A percentile compares a stretch with the other conserved stretches of the same genome.
Evolutionary conservation across 1,140 invertebrate species (phyloP).

Genomic region (Heliothis subflexa): DNA sequence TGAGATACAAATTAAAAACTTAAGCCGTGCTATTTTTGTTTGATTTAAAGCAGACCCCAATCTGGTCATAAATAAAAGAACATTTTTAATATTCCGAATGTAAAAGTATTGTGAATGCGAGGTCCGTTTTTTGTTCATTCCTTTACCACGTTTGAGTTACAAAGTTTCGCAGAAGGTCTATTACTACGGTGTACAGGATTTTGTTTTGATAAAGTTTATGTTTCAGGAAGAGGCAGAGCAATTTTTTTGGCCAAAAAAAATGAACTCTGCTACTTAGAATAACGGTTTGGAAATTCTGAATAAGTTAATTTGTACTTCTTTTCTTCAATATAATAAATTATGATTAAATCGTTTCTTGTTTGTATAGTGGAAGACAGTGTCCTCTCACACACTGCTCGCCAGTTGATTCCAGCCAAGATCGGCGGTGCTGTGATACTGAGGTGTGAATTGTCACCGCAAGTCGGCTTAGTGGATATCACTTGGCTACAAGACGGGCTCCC

Average conservation of each 20-base stretch:
- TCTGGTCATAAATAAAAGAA: conserved; percentile 33
- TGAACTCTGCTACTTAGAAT: conserved; percentile 1
- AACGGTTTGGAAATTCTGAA: not conserved
- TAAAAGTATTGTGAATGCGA: conserved; percentile 12
- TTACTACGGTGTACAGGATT: conserved; percentile 17
- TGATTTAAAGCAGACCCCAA: conserved; percentile 19
- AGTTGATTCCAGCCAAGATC: conserved; percentile 75
- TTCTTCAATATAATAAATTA: not conserved
- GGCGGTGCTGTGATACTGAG: conserved; percentile 74
- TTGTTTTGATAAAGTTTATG: conserved; percentile 7
- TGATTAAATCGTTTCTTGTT: conserved; percentile 6
- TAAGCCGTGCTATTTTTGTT: conserved; percentile 3
- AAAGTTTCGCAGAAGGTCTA: conserved; percentile 9
- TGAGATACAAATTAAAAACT: conserved; percentile 24
- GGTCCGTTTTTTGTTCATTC: conserved; percentile 2
- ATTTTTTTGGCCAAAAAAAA: conserved; percentile 21
- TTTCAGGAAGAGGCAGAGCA: conserved; percentile 6
- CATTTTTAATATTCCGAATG: conserved; percentile 32
- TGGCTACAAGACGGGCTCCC: conserved; percentile 81
- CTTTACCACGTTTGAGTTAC: conserved; percentile 21
- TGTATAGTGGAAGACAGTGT: conserved; percentile 77
- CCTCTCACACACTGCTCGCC: conserved; percentile 70
- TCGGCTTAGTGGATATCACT: conserved; percentile 71
- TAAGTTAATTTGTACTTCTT: not conserved
- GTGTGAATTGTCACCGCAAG: conserved; percentile 78